Evolutionary conservation across 2,797 vertebrate species (phyloP).

Genomic region (Sebastes paucispinis): DNA sequence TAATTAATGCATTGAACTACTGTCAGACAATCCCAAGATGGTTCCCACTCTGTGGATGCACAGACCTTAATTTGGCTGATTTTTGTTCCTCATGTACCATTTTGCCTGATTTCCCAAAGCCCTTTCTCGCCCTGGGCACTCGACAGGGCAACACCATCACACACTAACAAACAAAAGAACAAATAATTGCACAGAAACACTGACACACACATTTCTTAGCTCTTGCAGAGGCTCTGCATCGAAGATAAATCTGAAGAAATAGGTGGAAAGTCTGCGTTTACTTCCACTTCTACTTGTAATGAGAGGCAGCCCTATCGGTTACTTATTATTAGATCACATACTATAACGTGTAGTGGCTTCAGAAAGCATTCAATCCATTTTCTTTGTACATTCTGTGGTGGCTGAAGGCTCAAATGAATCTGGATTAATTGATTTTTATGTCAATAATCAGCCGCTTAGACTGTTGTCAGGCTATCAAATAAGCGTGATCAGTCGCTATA

Average conservation of each 20-base stretch:
- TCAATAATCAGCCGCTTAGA: too few relatives aligned
- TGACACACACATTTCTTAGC: background rate
- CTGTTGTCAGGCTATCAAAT: too few relatives aligned
- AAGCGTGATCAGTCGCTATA: too few relatives aligned
- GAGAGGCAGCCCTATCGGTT: background rate
- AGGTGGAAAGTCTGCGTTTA: background rate
- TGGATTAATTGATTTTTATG: background rate
- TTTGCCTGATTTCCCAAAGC: background rate
- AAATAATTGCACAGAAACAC: background rate
- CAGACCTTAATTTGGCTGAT: background rate
- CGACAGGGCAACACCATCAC: background rate
- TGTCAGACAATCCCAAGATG: background rate
- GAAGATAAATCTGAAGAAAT: background rate
- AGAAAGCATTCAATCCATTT: background rate
- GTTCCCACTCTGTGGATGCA: background rate
- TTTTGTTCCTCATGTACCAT: background rate
- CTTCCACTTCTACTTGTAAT: background rate
- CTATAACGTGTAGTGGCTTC: background rate
- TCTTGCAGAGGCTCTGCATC: background rate
- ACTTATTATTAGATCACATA: background rate
- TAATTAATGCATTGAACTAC: conserved; percentile 16
- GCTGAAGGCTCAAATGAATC: too few relatives aligned
- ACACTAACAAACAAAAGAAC: background rate
- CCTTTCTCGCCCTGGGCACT: background rate
- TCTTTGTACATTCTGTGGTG: background rate